phyloP scores from a whole-genome alignment of 2,888 invertebrate genomes.

The Pandemis corylana region DNA sequence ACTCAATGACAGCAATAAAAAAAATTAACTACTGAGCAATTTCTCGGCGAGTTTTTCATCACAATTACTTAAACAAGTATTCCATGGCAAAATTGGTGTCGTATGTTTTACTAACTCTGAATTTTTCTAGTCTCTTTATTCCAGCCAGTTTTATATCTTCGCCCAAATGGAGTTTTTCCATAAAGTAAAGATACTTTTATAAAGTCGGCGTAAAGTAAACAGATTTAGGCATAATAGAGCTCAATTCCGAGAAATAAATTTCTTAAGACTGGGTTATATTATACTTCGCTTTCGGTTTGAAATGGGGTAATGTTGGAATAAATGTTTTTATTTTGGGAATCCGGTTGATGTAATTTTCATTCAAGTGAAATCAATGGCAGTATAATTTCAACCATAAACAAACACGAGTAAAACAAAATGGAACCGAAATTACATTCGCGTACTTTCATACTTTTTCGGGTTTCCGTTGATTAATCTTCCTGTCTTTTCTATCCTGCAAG shows the following conservation, averaged over 20 bases:
- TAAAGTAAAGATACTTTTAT: slow-evolving; percentile 14
- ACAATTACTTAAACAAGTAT: no score
- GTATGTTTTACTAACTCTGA: not conserved
- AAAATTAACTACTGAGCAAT: no score
- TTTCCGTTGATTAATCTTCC: slow-evolving; percentile 19
- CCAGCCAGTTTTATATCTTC: not conserved
- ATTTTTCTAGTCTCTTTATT: not conserved
- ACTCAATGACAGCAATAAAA: no score
- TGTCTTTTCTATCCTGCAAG: slow-evolving; percentile 5
- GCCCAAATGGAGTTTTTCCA: slow-evolving; percentile 16
- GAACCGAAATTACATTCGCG: slow-evolving; percentile 14
- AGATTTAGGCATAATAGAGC: slow-evolving; percentile 11
- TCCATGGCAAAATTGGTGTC: no score
- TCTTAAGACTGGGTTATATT: slow-evolving; percentile 8
- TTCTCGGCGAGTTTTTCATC: no score
- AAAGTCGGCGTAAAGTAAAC: not conserved
- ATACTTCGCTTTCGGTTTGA: slow-evolving; percentile 3
- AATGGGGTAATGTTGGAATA: not conserved
- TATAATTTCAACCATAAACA: not conserved
- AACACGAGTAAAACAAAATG: slow-evolving; percentile 14
- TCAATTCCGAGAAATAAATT: not conserved
- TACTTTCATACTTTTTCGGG: not conserved
- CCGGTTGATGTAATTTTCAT: not conserved
- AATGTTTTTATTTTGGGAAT: not conserved
- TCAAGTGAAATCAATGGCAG: no score